A percentile compares a stretch with the other conserved stretches of the same genome.
Evolutionary conservation across 2,113 vertebrate genomes (phyloP).

Genomic region (Brevimyrus niger): DNA sequence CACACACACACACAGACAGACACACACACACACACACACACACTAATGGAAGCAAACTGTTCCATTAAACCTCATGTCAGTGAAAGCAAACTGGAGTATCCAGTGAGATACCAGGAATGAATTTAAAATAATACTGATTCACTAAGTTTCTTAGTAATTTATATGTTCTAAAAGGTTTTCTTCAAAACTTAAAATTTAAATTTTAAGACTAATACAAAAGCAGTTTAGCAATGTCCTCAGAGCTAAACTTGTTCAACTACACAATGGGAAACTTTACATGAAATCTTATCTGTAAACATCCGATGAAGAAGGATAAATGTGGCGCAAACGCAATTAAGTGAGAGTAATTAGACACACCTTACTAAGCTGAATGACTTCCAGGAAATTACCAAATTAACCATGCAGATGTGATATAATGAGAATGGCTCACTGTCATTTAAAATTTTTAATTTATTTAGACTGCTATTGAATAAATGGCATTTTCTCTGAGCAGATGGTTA

Average conservation of each 20-base stretch:
- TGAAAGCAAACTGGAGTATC: not conserved
- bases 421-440: not conserved
- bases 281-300: not conserved
- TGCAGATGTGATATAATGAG: not conserved
- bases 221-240: not conserved
- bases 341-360: not conserved
- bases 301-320: not conserved
- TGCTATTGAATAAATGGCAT: not conserved
- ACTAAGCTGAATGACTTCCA: not conserved
- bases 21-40: not conserved
- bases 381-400: not conserved
- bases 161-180: not conserved
- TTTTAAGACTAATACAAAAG: not conserved
- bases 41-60: not conserved
- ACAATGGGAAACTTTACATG: not conserved
- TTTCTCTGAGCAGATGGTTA: not conserved
- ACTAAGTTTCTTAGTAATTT: not conserved
- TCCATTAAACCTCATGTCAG: too few relatives aligned
- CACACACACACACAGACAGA: too few relatives aligned
- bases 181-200: not conserved
- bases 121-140: not conserved
- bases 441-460: not conserved
- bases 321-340: not conserved
- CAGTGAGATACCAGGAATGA: not conserved
- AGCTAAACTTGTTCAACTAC: not conserved